These are phyloP conservation scores for Brenthis hecate DNA, from an alignment of 2,888 invertebrate species.

Conservation along the genomic window DNA sequence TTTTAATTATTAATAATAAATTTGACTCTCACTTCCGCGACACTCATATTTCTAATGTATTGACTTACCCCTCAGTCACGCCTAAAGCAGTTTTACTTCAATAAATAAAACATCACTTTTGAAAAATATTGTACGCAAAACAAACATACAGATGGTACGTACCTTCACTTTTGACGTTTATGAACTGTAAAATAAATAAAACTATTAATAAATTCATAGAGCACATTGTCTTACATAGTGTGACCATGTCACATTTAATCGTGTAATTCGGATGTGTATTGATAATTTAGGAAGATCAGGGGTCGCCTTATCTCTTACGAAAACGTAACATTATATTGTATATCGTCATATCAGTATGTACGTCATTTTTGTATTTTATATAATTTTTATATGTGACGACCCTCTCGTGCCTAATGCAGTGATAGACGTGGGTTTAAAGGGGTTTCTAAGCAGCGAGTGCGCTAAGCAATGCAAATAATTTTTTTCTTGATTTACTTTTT, in stretches of 20 bases:
- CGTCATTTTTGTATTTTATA: background rate
- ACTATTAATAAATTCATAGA: slow-evolving; percentile 5
- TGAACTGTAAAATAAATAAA: slow-evolving; percentile 17
- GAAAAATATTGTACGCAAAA: background rate
- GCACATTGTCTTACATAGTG: slow-evolving; percentile 21
- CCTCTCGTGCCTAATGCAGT: too few relatives aligned
- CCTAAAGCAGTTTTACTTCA: too few relatives aligned
- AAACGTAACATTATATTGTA: slow-evolving; percentile 4
- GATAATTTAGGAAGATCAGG: slow-evolving; percentile 28
- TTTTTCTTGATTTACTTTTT: too few relatives aligned
- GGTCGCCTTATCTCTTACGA: slow-evolving; percentile 33
- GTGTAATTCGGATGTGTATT: background rate
- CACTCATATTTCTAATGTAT: too few relatives aligned
- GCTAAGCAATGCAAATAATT: too few relatives aligned
- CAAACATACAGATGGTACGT: slow-evolving; percentile 8
- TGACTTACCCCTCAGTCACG: too few relatives aligned
- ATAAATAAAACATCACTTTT: too few relatives aligned
- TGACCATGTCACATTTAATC: background rate
- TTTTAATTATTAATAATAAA: too few relatives aligned
- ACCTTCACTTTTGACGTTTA: slow-evolving; percentile 33
- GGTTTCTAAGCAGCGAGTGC: too few relatives aligned
- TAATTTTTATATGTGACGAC: too few relatives aligned
- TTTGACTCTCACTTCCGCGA: too few relatives aligned
- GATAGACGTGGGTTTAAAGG: too few relatives aligned
- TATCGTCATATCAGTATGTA: background rate